phyloP scores from a whole-genome alignment of 2,888 invertebrate species.

The Synergus umbraculus region DNA sequence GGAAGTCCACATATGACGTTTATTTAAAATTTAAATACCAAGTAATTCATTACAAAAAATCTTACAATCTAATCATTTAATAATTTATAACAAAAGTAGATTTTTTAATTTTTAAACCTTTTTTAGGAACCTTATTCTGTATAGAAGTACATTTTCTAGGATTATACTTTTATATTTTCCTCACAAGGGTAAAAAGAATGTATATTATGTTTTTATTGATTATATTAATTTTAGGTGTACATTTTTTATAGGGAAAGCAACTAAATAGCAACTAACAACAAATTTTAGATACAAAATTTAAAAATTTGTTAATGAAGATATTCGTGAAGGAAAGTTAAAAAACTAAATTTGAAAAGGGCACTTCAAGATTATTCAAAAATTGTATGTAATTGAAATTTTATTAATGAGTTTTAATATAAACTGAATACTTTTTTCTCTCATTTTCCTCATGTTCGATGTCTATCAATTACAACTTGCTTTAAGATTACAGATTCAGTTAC shows the following conservation, averaged over 20 bases:
- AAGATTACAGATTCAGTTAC: constrained; percentile 12
- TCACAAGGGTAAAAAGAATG: neutral
- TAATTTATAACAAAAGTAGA: neutral
- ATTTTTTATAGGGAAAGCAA: neutral
- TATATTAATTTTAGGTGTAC: too few relatives aligned
- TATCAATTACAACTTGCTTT: neutral
- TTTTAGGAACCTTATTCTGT: neutral
- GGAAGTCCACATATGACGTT: neutral
- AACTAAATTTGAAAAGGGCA: neutral
- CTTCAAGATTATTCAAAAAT: neutral
- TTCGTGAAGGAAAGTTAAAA: neutral
- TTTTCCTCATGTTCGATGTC: constrained; percentile 4
- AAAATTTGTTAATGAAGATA: neutral
- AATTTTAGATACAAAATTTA: neutral
- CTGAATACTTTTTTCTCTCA: neutral
- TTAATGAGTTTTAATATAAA: neutral
- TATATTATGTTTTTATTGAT: too few relatives aligned
- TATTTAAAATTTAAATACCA: neutral
- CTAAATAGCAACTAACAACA: too few relatives aligned
- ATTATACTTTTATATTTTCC: neutral
- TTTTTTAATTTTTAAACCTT: neutral
- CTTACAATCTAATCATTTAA: neutral
- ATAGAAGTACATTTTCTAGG: neutral
- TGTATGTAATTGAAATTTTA: neutral
- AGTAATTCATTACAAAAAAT: neutral